phyloP scores from a whole-genome alignment of 2,113 vertebrate species.

The Daboia siamensis region DNA sequence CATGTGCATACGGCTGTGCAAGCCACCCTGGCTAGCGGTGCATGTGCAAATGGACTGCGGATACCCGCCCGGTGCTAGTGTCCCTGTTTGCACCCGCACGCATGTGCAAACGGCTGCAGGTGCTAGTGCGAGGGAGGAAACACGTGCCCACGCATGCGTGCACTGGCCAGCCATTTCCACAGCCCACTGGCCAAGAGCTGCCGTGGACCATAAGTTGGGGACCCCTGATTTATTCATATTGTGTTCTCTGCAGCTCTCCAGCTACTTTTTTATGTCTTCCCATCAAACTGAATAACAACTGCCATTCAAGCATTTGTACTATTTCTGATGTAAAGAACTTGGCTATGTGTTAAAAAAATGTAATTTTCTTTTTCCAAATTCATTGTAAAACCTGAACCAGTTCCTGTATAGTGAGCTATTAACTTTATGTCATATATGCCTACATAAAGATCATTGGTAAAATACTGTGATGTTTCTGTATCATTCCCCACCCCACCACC shows the following conservation, averaged over 20 bases:
- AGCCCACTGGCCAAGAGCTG: too few species aligned
- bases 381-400: conserved; percentile 44
- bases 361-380: conserved; percentile 32
- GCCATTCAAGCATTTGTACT: not conserved
- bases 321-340: not conserved
- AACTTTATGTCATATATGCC: conserved; percentile 43
- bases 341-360: conserved; percentile 46
- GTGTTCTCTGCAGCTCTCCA: not conserved
- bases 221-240: not conserved
- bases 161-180: too few species aligned
- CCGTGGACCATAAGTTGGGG: too few species aligned
- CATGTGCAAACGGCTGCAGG: too few species aligned
- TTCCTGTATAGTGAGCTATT: conserved; percentile 36
- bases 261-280: not conserved
- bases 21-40: too few species aligned
- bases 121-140: too few species aligned
- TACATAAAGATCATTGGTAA: conserved; percentile 46
- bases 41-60: too few species aligned
- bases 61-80: too few species aligned
- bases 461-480: conserved; percentile 44
- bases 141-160: too few species aligned
- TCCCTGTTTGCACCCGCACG: too few species aligned
- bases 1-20: too few species aligned
- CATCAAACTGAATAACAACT: not conserved
- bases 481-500: conserved; percentile 52